These are phyloP conservation scores for Lithosia quadra DNA, from an alignment of 2,888 invertebrate genomes.

Conservation along the genomic window DNA sequence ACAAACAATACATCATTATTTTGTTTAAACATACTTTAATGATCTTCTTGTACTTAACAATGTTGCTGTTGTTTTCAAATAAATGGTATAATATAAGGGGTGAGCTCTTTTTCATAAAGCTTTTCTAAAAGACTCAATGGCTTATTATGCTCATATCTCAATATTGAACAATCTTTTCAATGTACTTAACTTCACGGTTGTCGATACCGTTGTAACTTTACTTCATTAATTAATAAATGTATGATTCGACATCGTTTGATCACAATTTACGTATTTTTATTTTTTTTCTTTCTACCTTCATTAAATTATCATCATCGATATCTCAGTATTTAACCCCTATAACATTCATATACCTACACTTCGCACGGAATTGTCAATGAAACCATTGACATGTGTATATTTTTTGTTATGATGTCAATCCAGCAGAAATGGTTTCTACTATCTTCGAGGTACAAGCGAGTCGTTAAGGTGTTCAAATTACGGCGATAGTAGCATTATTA, in stretches of 20 bases:
- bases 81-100: constrained; percentile 39
- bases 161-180: constrained; percentile 21
- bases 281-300: no score
- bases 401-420: no score
- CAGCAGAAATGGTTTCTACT: no score
- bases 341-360: no score
- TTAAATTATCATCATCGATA: no score
- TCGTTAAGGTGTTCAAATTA: no score
- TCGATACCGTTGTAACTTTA: constrained; percentile 10
- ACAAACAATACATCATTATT: constrained; percentile 34
- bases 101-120: constrained; percentile 29
- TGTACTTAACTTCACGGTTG: constrained; percentile 15
- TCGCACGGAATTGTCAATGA: no score
- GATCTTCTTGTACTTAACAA: constrained; percentile 31
- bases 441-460: no score
- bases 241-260: not conserved
- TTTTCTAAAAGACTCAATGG: constrained; percentile 21
- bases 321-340: no score
- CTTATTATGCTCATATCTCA: constrained; percentile 13
- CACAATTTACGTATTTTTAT: not conserved
- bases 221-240: constrained; percentile 1
- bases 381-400: no score
- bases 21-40: constrained; percentile 39
- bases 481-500: no score
- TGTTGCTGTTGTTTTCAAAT: constrained; percentile 34